Evolutionary conservation across 2,797 vertebrate species (phyloP).

Genomic region (Pachyuromys duprasi): DNA sequence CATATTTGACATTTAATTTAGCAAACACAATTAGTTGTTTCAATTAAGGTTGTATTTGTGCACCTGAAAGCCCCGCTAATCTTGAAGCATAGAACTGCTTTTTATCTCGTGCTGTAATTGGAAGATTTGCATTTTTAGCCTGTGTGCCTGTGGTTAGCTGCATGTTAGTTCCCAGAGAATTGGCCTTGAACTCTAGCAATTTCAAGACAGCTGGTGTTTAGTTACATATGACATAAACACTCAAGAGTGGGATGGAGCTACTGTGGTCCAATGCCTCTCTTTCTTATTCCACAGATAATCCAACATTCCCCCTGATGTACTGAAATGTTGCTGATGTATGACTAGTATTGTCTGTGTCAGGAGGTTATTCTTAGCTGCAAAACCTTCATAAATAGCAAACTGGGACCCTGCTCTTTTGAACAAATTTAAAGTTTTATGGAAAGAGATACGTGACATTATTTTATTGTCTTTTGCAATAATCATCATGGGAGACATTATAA

Average conservation of each 20-base stretch:
- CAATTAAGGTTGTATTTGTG: neutral
- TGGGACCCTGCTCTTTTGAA: neutral
- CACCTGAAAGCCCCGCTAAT: neutral
- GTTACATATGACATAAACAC: neutral
- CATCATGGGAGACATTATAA: conserved; percentile 56
- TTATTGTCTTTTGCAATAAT: conserved; percentile 32
- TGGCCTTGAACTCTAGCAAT: neutral
- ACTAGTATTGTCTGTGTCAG: neutral
- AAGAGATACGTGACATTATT: conserved; percentile 4
- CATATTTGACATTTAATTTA: neutral
- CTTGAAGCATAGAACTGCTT: neutral
- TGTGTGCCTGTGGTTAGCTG: neutral
- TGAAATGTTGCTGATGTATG: neutral
- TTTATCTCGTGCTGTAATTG: neutral
- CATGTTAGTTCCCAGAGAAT: neutral
- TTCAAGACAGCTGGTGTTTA: neutral
- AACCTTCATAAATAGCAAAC: neutral
- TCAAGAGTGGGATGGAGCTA: neutral
- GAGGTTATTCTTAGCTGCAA: neutral
- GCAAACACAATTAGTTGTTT: neutral
- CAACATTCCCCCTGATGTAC: neutral
- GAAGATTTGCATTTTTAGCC: neutral
- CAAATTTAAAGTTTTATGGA: conserved; percentile 47
- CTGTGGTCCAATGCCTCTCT: neutral
- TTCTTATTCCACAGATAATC: neutral